Percentiles rank a stretch among this genome's conserved stretches.
These are phyloP conservation scores for Medauroidea extradentata DNA, from an alignment of 1,140 invertebrate species.

Conservation along the genomic window DNA sequence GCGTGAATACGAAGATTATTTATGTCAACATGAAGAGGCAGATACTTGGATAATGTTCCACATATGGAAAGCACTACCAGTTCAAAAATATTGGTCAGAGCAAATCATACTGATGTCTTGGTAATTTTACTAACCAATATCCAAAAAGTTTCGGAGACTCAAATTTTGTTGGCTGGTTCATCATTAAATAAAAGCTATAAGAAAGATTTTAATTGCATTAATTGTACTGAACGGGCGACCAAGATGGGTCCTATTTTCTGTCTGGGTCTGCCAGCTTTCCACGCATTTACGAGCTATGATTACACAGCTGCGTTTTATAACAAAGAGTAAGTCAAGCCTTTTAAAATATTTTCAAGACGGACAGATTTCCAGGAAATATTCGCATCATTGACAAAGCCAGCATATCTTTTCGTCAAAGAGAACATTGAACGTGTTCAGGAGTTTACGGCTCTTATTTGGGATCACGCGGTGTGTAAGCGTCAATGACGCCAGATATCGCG, in stretches of 20 bases:
- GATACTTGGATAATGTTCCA: too few relatives aligned
- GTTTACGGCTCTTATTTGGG: constrained; percentile 21
- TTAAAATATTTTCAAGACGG: too few relatives aligned
- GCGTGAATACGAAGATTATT: too few relatives aligned
- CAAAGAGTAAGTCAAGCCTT: too few relatives aligned
- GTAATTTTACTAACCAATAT: neutral
- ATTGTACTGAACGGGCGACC: constrained; percentile 29
- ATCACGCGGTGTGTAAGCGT: constrained; percentile 29
- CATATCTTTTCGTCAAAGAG: constrained; percentile 26
- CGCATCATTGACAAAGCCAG: constrained; percentile 35
- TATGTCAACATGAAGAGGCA: too few relatives aligned
- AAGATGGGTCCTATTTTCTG: constrained; percentile 30
- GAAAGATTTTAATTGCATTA: constrained; percentile 27
- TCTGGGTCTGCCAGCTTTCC: constrained; percentile 30
- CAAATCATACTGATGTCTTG: too few relatives aligned
- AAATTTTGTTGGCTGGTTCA: constrained; percentile 31
- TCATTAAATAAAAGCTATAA: constrained; percentile 20
- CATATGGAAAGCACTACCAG: too few relatives aligned
- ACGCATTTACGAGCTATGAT: too few relatives aligned
- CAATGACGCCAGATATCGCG: constrained; percentile 3
- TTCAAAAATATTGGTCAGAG: too few relatives aligned
- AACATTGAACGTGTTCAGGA: constrained; percentile 22
- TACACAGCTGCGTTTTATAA: too few relatives aligned
- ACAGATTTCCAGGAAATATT: too few relatives aligned
- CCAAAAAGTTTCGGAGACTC: constrained; percentile 24